Base-by-base conservation (phyloP, 37 sponge, comb jelly and placozoan genomes). In the Cliona cf. orientalis region DNA sequence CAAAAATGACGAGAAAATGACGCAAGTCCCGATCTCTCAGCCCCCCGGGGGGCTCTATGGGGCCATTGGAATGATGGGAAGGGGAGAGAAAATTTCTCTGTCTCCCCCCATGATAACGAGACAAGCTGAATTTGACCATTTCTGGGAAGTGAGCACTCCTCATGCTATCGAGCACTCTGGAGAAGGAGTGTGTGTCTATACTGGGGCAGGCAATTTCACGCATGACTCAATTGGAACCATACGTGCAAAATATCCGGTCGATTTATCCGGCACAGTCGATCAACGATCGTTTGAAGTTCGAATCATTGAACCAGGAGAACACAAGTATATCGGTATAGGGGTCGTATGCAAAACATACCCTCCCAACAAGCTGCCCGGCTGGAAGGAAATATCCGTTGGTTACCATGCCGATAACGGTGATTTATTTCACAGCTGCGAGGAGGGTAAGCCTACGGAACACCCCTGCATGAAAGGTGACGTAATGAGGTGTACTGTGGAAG, bases 331-430 rank as follows among this genome's bases (percentile, higher is more conserved):
- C 49, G 92, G 81, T 22, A 38, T 87, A 0, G 92, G 92, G 41
- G 58, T 92, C 6, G 84, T 88, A 29, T 38, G 56, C 33, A 11
- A 56, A 45, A 36, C 66, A 44, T 92, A 92, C 43, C 80, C 92
- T 0, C n/a, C 19, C 26, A 64, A 71, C 37, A 45, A 80, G 69
- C 62, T 92, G 42, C 92, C 92, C 23, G 92, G 92, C 3, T 92
- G 92, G 92, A 69, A 79, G 5, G 62, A 84, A 5, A 29, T 39
- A 0, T 92, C 92, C 7, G 70, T 87, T 63, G 92, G 89, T 42
- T 92, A 84, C 75, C 92, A 92, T 62, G 89, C 85, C 17, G 92
- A 92, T 58, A 86, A 58, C 56, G 84, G 92, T 31, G 55, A 41
- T 29, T 36, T 92, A 17, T 79, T 92, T 35, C 56, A 84, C 34